Conservation (phyloP, 2,113 vertebrate species). For the Aleadryas rufinucha region DNA sequence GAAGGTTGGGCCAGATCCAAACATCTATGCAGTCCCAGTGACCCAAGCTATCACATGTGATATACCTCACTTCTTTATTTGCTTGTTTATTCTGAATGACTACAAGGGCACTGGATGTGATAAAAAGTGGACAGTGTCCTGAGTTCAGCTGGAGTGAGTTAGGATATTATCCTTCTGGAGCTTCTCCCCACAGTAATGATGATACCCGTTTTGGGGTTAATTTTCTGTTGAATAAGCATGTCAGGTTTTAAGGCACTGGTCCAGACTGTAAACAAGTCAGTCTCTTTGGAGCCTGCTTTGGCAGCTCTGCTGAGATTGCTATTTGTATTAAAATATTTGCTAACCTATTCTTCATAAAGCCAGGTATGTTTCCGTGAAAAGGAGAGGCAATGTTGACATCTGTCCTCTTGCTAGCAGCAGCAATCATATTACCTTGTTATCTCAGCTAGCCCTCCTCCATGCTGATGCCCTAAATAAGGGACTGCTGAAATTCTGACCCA, state of each 20-base stretch:
- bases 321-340: conserved; percentile 54
- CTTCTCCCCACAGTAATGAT: conserved; percentile 6
- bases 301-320: conserved; percentile 21
- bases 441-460: neutral
- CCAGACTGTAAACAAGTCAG: conserved; percentile 61
- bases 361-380: conserved; percentile 58
- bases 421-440: neutral
- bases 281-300: conserved; percentile 62
- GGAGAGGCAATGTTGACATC: conserved; percentile 26
- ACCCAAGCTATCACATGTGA: conserved; percentile 14
- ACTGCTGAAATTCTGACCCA: neutral
- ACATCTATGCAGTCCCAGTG: neutral
- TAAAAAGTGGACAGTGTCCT: neutral
- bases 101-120: neutral
- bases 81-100: conserved; percentile 10
- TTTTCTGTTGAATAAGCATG: conserved; percentile 64
- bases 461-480: conserved; percentile 1
- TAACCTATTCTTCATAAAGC: conserved; percentile 60
- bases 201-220: conserved; percentile 47
- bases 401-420: conserved; percentile 14
- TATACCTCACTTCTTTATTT: conserved; percentile 55
- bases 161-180: conserved; percentile 34
- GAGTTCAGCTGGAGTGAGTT: conserved; percentile 44
- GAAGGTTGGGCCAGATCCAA: conserved; percentile 15
- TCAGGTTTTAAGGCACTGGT: conserved; percentile 52